Percentiles rank a stretch among this genome's conserved stretches.
Evolutionary conservation across 2,113 vertebrate genomes (phyloP).

Genomic region (human (Homo sapiens)): DNA sequence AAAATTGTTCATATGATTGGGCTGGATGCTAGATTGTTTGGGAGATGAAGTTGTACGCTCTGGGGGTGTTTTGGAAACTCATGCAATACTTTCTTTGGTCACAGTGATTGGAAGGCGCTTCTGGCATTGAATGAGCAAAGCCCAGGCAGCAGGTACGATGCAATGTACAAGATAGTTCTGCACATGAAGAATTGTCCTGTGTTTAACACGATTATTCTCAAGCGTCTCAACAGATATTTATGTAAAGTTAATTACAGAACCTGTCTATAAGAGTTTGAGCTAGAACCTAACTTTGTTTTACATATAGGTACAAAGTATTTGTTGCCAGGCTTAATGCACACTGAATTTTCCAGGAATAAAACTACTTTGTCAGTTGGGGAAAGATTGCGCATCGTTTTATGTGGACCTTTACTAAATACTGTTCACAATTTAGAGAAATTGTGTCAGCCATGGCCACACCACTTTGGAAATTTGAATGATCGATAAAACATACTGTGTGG

Average conservation of each 20-base stretch:
- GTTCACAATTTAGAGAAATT: background rate
- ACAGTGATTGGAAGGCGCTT: background rate
- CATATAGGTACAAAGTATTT: background rate
- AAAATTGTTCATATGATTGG: too few species aligned
- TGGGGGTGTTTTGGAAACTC: background rate
- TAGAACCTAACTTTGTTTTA: background rate
- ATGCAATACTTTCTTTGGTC: background rate
- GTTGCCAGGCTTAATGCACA: background rate
- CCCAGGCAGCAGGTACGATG: background rate
- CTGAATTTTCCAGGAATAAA: background rate
- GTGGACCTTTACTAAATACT: background rate
- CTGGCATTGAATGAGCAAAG: background rate
- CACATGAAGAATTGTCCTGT: too few species aligned
- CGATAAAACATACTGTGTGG: background rate
- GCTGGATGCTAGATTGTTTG: background rate
- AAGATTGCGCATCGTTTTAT: background rate
- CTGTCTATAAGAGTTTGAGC: background rate
- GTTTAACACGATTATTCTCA: background rate
- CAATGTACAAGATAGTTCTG: fast-evolving
- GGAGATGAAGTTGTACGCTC: too few species aligned
- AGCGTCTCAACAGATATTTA: background rate
- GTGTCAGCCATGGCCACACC: too few species aligned
- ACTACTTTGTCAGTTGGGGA: background rate
- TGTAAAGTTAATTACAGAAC: background rate
- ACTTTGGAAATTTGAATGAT: background rate